These are phyloP conservation scores for Pungitius pungitius DNA, from an alignment of 2,113 vertebrate genomes.

Conservation along the genomic window DNA sequence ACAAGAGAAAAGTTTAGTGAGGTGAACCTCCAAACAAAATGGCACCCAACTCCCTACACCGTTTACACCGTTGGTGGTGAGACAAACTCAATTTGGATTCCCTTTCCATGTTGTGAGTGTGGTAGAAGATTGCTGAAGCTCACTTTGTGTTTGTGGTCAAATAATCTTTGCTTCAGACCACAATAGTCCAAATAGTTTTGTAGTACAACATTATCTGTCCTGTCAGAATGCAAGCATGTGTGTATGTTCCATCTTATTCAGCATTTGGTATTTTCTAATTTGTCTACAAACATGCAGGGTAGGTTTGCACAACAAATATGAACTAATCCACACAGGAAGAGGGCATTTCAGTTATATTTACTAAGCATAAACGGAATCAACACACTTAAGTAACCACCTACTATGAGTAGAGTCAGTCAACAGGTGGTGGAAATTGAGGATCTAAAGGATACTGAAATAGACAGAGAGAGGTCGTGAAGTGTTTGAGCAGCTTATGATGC, in stretches of 20 bases:
- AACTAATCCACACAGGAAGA: not conserved
- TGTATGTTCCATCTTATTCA: not conserved
- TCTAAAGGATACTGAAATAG: constrained; percentile 27
- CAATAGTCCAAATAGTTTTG: not conserved
- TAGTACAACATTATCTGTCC: not conserved
- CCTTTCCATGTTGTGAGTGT: not conserved
- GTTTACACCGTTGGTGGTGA: too few relatives aligned
- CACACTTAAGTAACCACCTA: not conserved
- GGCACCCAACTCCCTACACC: too few relatives aligned
- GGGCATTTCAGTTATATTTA: not conserved
- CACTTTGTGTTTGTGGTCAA: not conserved
- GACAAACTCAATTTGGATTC: constrained; percentile 20
- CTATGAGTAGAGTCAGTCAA: not conserved
- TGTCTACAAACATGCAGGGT: not conserved
- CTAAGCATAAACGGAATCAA: not conserved
- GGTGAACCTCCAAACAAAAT: too few relatives aligned
- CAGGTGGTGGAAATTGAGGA: constrained; percentile 10
- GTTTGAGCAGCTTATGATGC: constrained; percentile 16
- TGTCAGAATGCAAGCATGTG: not conserved
- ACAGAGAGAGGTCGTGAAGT: not conserved
- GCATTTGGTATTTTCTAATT: not conserved
- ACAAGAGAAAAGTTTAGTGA: too few relatives aligned
- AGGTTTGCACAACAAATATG: not conserved
- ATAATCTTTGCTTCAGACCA: not conserved
- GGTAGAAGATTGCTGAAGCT: not conserved